Evolutionary conservation across 2,797 vertebrate species (phyloP), one percentile per base, ranked within the genome.

Genomic region (Carapus acus): DNA sequence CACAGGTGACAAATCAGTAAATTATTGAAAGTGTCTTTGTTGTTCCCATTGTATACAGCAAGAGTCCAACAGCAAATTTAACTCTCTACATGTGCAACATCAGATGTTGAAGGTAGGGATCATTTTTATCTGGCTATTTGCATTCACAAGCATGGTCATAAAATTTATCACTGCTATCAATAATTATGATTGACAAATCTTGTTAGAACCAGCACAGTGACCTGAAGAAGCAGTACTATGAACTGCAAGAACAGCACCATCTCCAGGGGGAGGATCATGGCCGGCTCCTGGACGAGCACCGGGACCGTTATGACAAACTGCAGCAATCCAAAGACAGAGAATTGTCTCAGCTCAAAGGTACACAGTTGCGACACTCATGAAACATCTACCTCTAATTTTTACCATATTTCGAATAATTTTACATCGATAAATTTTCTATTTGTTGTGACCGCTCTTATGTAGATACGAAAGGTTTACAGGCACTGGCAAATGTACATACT

Each of bases 121-220:
- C 2, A 3, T 9, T 31, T 1, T 11, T n/a, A n/a, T n/a, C n/a
- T n/a, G n/a, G n/a, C n/a, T n/a, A n/a, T n/a, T n/a, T n/a, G n/a
- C n/a, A n/a, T n/a, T n/a, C n/a, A n/a, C n/a, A n/a, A n/a, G n/a
- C n/a, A n/a, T n/a, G n/a, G n/a, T n/a, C n/a, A n/a, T 7, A 13
- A 33, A 8, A 33, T 3, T 7, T 1, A 9, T 43, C 3, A 46
- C 34, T 50, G 2, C 6, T 36, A 11, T 60, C n/a, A n/a, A n/a
- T n/a, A n/a, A n/a, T n/a, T n/a, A n/a, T n/a, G n/a, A n/a, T n/a
- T n/a, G n/a, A n/a, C n/a, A n/a, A n/a, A n/a, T n/a, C n/a, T 49
- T 63, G 33, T 52, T 80, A 99, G 96, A 96, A 91, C 82, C 96
- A 98, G 73, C 93, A 99, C 0, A 94, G 98, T 0, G 94, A 98